Conservation (phyloP, 2,888 invertebrate species). For the Amphimallon solstitiale region DNA sequence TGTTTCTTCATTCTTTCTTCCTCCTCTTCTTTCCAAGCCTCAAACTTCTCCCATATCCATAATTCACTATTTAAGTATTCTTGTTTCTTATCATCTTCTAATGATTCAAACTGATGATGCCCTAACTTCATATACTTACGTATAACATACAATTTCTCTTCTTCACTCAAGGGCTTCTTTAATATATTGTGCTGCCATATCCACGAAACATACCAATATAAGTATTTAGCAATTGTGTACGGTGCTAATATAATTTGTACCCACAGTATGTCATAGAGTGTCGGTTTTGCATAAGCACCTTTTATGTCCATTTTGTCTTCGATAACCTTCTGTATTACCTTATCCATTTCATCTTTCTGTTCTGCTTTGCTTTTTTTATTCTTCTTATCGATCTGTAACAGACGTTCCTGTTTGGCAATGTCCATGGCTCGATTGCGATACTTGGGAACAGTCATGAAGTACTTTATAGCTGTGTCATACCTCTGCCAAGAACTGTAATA, state of each 20-base stretch:
- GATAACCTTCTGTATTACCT: conserved; percentile 81
- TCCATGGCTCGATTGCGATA: conserved; percentile 84
- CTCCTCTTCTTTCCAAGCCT: conserved; percentile 80
- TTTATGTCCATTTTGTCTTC: conserved; percentile 94
- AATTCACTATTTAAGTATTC: conserved; percentile 79
- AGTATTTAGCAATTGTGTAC: conserved; percentile 75
- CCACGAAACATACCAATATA: conserved; percentile 83
- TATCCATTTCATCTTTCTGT: conserved; percentile 82
- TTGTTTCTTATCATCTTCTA: conserved; percentile 79
- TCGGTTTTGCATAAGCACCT: conserved; percentile 91
- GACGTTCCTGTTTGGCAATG: conserved; percentile 71
- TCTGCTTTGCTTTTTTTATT: conserved; percentile 69
- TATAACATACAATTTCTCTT: conserved; percentile 87
- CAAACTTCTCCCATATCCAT: conserved; percentile 85
- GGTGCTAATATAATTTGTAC: conserved; percentile 84
- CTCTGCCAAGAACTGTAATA: conserved; percentile 82
- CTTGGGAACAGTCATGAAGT: conserved; percentile 87
- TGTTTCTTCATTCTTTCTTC: conserved; percentile 88
- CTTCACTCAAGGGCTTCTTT: conserved; percentile 80
- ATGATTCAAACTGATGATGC: conserved; percentile 75
- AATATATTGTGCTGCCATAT: conserved; percentile 81
- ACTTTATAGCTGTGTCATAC: conserved; percentile 86
- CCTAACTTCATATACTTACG: conserved; percentile 80
- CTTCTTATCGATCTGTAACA: conserved; percentile 64
- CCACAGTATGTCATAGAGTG: conserved; percentile 81